Percentiles rank a stretch among this genome's conserved stretches.
phyloP scores from a whole-genome alignment of 2,113 vertebrate genomes.

The Vulpes vulpes region DNA sequence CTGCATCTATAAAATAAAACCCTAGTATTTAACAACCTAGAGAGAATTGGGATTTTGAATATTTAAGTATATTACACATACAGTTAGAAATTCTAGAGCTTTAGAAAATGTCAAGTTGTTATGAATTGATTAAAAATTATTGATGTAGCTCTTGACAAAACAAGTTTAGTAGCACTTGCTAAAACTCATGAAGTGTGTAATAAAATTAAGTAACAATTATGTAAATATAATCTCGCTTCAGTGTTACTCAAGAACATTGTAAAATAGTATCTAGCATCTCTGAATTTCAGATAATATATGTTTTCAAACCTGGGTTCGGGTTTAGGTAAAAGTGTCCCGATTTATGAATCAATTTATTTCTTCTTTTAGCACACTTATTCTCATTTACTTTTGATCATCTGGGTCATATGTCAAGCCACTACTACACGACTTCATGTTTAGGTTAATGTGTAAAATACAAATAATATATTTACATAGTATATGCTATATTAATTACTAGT shows the following conservation, averaged over 20 bases:
- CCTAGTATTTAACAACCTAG: background rate
- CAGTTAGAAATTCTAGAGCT: conserved; percentile 40
- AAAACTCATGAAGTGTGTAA: conserved; percentile 39
- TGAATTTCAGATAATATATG: background rate
- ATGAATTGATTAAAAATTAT: conserved; percentile 64
- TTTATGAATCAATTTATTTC: background rate
- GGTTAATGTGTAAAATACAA: background rate
- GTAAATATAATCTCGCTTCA: background rate
- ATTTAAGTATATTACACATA: conserved; percentile 10
- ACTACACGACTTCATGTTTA: background rate
- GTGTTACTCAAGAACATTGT: background rate
- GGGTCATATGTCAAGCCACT: background rate
- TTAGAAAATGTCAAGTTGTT: conserved; percentile 69
- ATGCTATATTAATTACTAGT: background rate
- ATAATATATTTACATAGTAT: background rate
- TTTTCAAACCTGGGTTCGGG: background rate
- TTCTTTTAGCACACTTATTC: background rate
- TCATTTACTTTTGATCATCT: background rate
- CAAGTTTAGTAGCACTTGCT: conserved; percentile 15
- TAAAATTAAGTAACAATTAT: background rate
- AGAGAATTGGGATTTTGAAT: conserved; percentile 4
- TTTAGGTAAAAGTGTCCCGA: background rate
- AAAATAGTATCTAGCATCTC: background rate
- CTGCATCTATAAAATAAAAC: background rate
- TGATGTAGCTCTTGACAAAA: conserved; percentile 53